These are phyloP conservation scores for Phyto melanocephala DNA, from an alignment of 2,888 invertebrate species.

Conservation along the genomic window DNA sequence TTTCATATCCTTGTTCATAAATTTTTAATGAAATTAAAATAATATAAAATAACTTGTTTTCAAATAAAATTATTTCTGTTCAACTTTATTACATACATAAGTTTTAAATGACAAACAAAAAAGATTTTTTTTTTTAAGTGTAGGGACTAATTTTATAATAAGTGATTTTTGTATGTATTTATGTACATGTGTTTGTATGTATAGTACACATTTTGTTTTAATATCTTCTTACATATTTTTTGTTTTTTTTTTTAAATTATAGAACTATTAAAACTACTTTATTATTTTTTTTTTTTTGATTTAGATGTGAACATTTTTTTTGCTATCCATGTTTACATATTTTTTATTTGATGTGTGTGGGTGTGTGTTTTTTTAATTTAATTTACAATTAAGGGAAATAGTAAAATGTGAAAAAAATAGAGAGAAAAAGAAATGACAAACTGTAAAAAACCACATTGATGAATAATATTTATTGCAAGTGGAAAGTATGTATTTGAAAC, in stretches of 20 bases:
- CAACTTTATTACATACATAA: background rate
- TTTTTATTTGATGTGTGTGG: too few species aligned
- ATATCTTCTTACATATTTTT: slow-evolving; percentile 10
- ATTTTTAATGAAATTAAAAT: background rate
- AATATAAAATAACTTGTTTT: background rate
- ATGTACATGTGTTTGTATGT: background rate
- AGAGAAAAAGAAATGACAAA: background rate
- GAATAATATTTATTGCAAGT: too few species aligned
- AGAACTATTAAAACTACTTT: slow-evolving; percentile 41
- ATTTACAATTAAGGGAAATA: background rate
- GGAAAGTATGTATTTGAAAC: too few species aligned
- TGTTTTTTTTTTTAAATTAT: slow-evolving; percentile 42
- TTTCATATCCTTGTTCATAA: slow-evolving; percentile 68
- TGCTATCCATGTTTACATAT: background rate
- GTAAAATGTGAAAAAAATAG: background rate
- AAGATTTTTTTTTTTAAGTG: background rate
- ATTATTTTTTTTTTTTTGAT: slow-evolving; percentile 22
- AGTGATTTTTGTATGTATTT: too few species aligned
- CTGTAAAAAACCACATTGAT: too few species aligned
- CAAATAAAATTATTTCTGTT: background rate
- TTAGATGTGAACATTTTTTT: slow-evolving; percentile 22
- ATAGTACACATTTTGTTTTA: background rate
- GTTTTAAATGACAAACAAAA: slow-evolving; percentile 37
- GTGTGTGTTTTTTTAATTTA: background rate
- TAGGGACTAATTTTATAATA: slow-evolving; percentile 11